A percentile compares a stretch with the other conserved stretches of the same genome.
Evolutionary conservation across 2,888 invertebrate species (phyloP).

Genomic region (Ariolimax columbianus): DNA sequence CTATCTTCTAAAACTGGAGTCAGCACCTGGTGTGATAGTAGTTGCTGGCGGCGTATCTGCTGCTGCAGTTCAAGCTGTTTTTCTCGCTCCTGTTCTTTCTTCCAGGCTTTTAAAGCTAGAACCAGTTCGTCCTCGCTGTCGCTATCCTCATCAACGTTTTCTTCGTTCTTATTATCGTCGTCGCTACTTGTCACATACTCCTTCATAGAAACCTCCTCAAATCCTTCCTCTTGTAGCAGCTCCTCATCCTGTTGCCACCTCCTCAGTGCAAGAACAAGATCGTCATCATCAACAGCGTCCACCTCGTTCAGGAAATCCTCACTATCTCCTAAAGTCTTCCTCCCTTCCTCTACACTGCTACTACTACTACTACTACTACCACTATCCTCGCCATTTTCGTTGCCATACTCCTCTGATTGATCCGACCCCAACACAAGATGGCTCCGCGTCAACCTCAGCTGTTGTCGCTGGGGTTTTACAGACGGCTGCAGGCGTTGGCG

Average conservation of each 20-base stretch:
- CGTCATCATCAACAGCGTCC: conserved; percentile 33
- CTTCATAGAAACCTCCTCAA: conserved; percentile 41
- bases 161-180: conserved; percentile 20
- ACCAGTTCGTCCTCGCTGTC: conserved; percentile 48
- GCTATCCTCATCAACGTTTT: background rate
- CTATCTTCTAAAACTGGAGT: conserved; percentile 42
- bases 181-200: conserved; percentile 50
- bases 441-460: conserved; percentile 26
- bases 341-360: conserved; percentile 13
- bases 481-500: background rate
- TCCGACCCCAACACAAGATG: conserved; percentile 12
- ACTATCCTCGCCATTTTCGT: conserved; percentile 25
- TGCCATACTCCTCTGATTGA: conserved; percentile 1
- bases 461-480: conserved; percentile 17
- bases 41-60: conserved; percentile 1
- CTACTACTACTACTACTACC: background rate
- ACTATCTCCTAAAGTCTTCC: background rate
- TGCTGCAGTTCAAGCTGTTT: conserved; percentile 11
- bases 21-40: conserved; percentile 24
- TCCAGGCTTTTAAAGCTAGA: conserved; percentile 38
- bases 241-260: conserved; percentile 36
- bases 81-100: conserved; percentile 41
- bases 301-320: conserved; percentile 28
- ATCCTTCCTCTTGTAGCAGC: background rate
- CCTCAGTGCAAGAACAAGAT: conserved; percentile 18